These are phyloP conservation scores for Lepidurus arcticus DNA, from an alignment of 1,140 invertebrate genomes.

Conservation along the genomic window DNA sequence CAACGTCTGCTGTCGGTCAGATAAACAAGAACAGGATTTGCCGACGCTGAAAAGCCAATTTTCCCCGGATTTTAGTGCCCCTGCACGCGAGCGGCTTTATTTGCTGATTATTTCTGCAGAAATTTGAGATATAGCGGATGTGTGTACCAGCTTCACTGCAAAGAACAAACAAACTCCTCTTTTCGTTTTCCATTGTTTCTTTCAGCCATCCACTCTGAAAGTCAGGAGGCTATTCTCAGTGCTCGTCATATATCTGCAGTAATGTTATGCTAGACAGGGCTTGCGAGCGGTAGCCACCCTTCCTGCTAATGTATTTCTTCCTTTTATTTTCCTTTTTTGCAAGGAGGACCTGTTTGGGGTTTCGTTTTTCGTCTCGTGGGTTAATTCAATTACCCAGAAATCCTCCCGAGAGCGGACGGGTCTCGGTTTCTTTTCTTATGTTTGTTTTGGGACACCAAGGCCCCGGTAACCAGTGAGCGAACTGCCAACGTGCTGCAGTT, in stretches of 20 bases:
- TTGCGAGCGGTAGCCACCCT: neutral
- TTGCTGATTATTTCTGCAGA: too few relatives aligned
- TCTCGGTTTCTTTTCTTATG: neutral
- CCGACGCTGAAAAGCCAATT: too few relatives aligned
- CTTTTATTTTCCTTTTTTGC: constrained; percentile 31
- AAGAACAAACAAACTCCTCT: too few relatives aligned
- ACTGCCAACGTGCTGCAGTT: constrained; percentile 12
- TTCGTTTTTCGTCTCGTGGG: neutral
- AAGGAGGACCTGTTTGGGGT: constrained; percentile 23
- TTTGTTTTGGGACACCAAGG: neutral
- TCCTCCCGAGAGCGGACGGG: constrained; percentile 16
- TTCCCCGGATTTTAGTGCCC: too few relatives aligned
- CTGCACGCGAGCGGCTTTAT: too few relatives aligned
- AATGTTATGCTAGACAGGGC: neutral
- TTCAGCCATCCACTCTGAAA: neutral
- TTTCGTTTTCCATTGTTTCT: too few relatives aligned
- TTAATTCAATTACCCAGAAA: constrained; percentile 16
- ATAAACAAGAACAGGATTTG: too few relatives aligned
- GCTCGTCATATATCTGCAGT: neutral
- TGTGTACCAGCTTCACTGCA: too few relatives aligned
- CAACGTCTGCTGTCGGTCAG: too few relatives aligned
- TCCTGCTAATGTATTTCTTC: neutral
- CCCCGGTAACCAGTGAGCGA: neutral
- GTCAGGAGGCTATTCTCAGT: neutral
- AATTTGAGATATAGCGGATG: too few relatives aligned